These are phyloP conservation scores for Acanthosepion lycidas DNA, from an alignment of 2,888 invertebrate species.

Conservation along the genomic window DNA sequence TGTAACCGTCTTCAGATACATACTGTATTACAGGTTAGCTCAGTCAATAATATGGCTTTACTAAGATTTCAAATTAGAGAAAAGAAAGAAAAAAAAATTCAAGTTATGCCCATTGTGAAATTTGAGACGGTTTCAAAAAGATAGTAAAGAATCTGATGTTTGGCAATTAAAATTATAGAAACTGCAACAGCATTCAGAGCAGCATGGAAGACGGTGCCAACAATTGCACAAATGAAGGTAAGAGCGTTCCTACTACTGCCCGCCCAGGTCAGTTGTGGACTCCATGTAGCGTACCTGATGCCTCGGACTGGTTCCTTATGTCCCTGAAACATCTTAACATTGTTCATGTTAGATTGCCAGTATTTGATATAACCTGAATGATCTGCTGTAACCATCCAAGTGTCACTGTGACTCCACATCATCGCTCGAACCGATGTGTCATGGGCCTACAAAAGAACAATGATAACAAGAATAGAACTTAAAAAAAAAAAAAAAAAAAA, in stretches of 20 bases:
- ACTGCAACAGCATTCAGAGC: conserved; percentile 41
- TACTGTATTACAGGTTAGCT: background rate
- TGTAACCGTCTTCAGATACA: background rate
- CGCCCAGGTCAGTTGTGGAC: conserved; percentile 46
- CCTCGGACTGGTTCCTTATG: conserved; percentile 99
- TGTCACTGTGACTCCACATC: conserved; percentile 99
- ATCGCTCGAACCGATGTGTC: conserved; percentile 98
- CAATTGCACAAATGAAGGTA: conserved; percentile 47
- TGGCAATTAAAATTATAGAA: background rate
- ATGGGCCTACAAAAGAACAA: conserved; percentile 84
- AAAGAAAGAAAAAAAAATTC: background rate
- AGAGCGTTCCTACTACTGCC: conserved; percentile 45
- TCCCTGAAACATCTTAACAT: conserved; percentile 99
- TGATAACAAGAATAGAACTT: background rate
- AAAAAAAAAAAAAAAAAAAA: background rate
- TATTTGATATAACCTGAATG: conserved; percentile 99
- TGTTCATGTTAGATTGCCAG: conserved; percentile 99
- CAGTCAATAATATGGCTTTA: background rate
- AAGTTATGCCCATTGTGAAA: background rate
- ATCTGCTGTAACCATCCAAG: conserved; percentile 99
- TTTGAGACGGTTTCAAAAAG: background rate
- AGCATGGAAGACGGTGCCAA: conserved; percentile 35
- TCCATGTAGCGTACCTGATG: conserved; percentile 83
- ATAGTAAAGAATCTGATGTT: background rate
- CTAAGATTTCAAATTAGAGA: background rate